A percentile compares a stretch with the other conserved stretches of the same genome.
These are phyloP conservation scores for Lontra canadensis DNA, from an alignment of 2,113 vertebrate genomes.

Conservation along the genomic window DNA sequence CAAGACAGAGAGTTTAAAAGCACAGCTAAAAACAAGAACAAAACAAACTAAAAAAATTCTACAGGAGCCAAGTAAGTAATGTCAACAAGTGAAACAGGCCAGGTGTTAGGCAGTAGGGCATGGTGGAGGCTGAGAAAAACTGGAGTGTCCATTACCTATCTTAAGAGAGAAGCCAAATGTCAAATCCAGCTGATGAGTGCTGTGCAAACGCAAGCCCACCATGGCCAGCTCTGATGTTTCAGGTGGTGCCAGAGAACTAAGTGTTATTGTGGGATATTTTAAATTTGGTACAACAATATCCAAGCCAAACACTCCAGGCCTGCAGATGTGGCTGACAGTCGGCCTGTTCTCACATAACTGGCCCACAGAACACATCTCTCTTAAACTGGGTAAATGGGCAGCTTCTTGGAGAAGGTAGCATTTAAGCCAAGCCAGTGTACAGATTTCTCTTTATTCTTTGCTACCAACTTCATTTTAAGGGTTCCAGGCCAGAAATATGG, in stretches of 20 bases:
- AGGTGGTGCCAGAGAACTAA: background rate
- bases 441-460: constrained; percentile 4
- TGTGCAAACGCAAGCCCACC: background rate
- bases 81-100: background rate
- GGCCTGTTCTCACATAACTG: background rate
- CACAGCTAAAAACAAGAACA: background rate
- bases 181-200: background rate
- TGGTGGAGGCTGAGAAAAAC: background rate
- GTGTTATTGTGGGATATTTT: background rate
- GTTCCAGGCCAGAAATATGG: background rate
- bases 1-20: background rate
- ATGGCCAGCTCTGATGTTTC: background rate
- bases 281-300: background rate
- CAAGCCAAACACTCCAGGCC: background rate
- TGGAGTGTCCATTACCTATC: background rate
- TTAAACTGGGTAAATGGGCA: background rate
- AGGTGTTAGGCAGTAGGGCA: no score
- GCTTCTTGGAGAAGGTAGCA: background rate
- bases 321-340: background rate
- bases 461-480: background rate
- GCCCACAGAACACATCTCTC: background rate
- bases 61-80: background rate
- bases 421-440: background rate
- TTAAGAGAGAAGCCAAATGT: background rate
- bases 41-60: background rate